phyloP scores from a whole-genome alignment of 23 tunicate genomes.

The Styela plicata region DNA sequence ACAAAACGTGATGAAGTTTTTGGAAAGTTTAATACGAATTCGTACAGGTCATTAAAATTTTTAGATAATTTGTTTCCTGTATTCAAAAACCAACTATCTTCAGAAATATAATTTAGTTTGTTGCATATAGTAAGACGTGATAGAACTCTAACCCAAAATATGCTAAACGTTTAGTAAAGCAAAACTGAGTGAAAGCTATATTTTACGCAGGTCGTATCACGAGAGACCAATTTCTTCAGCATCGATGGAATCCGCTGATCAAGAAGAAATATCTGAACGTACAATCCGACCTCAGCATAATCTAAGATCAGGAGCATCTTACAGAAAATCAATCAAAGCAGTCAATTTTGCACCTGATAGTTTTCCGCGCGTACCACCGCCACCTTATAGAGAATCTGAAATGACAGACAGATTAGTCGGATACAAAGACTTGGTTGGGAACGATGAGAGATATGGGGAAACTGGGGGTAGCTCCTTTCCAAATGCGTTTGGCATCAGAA shows the following conservation, averaged over 20 bases:
- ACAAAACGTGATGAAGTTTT: no score
- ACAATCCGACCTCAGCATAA: not conserved
- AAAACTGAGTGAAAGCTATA: no score
- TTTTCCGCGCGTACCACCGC: not conserved
- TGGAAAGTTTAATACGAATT: no score
- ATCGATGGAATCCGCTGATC: not conserved
- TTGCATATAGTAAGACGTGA: no score
- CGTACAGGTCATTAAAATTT: no score
- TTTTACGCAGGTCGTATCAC: not conserved
- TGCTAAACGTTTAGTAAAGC: no score
- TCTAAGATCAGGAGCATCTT: not conserved
- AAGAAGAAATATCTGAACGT: not conserved
- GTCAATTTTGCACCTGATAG: not conserved
- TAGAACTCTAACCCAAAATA: no score
- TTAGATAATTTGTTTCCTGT: no score
- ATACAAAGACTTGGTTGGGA: not conserved
- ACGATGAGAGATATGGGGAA: not conserved
- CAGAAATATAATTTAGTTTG: no score
- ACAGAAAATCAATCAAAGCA: not conserved
- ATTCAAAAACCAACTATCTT: no score
- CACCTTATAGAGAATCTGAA: constrained; percentile 5
- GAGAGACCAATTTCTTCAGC: not conserved
- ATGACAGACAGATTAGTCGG: not conserved
- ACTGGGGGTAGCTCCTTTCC: not conserved
- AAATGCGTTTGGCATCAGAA: constrained; percentile 16